A percentile compares a stretch with the other conserved stretches of the same genome.
These are phyloP conservation scores for Drosophila nannoptera DNA, from an alignment of 1,140 invertebrate genomes.

Conservation along the genomic window DNA sequence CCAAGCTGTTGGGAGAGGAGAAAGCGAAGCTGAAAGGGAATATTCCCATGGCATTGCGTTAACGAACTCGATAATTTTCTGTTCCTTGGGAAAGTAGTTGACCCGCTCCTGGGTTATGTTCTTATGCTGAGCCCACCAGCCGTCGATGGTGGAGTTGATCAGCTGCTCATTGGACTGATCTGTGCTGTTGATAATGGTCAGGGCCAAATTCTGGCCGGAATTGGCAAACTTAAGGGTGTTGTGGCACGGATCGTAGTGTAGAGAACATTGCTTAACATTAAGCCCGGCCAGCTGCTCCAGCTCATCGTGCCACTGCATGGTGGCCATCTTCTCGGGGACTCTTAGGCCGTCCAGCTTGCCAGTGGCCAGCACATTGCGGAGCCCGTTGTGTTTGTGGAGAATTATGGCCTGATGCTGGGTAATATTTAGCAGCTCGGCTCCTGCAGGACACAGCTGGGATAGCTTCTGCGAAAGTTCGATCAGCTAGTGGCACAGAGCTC, in stretches of 20 bases:
- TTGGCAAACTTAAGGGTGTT: conserved; percentile 47
- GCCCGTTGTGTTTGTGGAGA: conserved; percentile 43
- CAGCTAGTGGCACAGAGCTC: not conserved
- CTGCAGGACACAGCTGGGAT: conserved; percentile 21
- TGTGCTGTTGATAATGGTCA: conserved; percentile 23
- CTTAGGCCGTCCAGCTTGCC: conserved; percentile 38
- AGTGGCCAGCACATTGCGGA: conserved; percentile 46
- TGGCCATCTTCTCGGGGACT: conserved; percentile 56
- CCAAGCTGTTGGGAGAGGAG: conserved; percentile 15
- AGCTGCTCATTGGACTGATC: conserved; percentile 21
- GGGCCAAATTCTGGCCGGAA: conserved; percentile 54
- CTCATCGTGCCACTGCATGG: conserved; percentile 50
- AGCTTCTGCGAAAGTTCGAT: conserved; percentile 27
- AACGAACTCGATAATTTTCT: conserved; percentile 51
- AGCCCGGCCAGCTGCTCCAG: conserved; percentile 45
- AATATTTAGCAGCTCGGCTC: conserved; percentile 40
- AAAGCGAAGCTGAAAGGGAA: not conserved
- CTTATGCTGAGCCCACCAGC: conserved; percentile 52
- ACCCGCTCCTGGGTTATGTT: conserved; percentile 35
- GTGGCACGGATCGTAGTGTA: conserved; percentile 50
- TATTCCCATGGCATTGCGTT: not conserved
- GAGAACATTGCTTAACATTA: conserved; percentile 52
- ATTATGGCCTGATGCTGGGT: conserved; percentile 34
- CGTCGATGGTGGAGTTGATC: conserved; percentile 36
- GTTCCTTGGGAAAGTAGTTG: conserved; percentile 44